phyloP scores from a whole-genome alignment of 2,113 vertebrate genomes.

The Ciconia stormi region DNA sequence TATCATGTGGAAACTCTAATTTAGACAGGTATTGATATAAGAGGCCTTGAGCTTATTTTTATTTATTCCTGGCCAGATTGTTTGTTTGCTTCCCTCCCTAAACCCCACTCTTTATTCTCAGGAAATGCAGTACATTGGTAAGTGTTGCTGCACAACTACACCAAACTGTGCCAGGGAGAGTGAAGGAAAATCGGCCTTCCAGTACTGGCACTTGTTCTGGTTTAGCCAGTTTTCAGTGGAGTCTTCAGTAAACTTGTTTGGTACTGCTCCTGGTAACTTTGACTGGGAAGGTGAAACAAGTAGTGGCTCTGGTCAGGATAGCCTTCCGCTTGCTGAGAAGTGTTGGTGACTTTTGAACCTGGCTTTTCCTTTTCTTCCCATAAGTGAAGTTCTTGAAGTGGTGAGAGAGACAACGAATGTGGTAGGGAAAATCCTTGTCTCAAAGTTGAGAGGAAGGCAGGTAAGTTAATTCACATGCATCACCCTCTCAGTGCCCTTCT shows the following conservation, averaged over 20 bases:
- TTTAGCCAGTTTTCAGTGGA: background rate
- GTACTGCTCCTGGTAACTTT: background rate
- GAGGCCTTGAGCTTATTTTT: slow-evolving; percentile 10
- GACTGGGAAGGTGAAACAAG: background rate
- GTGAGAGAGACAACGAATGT: background rate
- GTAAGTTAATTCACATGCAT: background rate
- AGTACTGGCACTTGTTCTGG: background rate
- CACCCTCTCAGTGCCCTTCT: background rate
- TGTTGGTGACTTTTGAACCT: background rate
- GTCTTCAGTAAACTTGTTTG: background rate
- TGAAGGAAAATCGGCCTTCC: background rate
- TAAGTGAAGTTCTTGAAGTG: background rate
- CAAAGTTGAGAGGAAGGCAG: background rate
- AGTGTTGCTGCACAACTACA: background rate
- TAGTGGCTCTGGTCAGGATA: background rate
- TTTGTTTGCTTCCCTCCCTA: background rate
- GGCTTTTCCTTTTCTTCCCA: background rate
- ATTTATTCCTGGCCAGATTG: background rate
- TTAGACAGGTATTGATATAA: slow-evolving; percentile 29
- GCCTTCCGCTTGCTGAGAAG: background rate
- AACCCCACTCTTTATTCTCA: background rate
- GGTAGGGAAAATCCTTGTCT: background rate
- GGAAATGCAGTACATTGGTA: background rate
- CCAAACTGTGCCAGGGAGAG: background rate
- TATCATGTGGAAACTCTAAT: slow-evolving; percentile 65